Evolutionary conservation across 2,888 invertebrate species (phyloP), one percentile per base, ranked within the genome.

Genomic region (Ernsta delagoae): DNA sequence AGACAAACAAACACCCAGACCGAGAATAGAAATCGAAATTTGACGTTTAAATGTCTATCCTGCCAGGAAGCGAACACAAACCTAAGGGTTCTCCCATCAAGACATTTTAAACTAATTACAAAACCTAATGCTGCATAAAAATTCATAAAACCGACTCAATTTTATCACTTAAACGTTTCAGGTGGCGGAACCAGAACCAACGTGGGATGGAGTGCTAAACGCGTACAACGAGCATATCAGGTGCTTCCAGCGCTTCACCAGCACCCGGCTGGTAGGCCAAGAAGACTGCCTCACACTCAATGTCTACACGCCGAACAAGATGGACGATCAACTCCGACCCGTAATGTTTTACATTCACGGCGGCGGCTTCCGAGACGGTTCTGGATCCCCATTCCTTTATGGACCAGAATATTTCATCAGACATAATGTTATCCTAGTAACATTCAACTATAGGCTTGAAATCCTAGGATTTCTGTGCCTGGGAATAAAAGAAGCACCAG

Each of bases 271-370:
- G 9, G 72, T 80, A 0, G 92, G 92, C 1, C 77, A 72, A 45
- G 91, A 92, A 70, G 84, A 93, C 74, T 93, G 92, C 67, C 85
- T 92, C 65, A 83, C 82, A 0, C 75, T 91, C 0, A 93, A 92
- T 72, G 77, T 93, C 0, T 91, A 90, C 75, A 85, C 87, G 0
- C 93, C 93, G 0, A 48, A 79, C 3, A 57, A 68, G 2, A 39
- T 70, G 4, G 48, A 70, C 5, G 50, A 16, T 5, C 61, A 75
- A 3, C 77, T 75, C 0, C 78, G 79, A 0, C 92, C 92, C 3
- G 92, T 93, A 43, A 92, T 93, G 89, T 85, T 92, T 0, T 92
- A 87, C 74, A 86, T 93, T 72, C 92, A 93, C 54, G 92, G 92
- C 12, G 92, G 92, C 16, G 92, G 92, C 0, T 93, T 88, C 72